A percentile compares a stretch with the other conserved stretches of the same genome.
Evolutionary conservation across 23 tunicate genomes (phyloP).

Genomic region (Halocynthia roretzi): DNA sequence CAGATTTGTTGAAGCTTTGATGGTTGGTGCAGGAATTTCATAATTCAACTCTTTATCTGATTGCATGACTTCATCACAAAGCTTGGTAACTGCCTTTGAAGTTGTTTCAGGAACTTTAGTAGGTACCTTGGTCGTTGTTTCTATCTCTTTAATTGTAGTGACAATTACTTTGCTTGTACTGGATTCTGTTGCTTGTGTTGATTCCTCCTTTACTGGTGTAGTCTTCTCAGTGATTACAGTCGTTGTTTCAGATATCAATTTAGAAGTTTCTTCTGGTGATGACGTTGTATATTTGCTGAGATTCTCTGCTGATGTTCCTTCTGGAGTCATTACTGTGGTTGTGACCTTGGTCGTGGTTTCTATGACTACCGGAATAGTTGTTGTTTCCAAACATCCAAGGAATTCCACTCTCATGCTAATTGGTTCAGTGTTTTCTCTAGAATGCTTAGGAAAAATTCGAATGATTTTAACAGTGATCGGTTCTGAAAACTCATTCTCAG

Average conservation of each 20-base stretch:
- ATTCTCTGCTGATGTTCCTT: not conserved
- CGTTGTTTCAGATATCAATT: conserved; percentile 32
- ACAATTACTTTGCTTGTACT: not conserved
- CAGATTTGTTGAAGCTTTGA: not conserved
- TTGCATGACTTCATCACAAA: conserved; percentile 10
- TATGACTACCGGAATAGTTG: conserved; percentile 35
- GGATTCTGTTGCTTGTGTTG: not conserved
- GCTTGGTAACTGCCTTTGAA: conserved; percentile 10
- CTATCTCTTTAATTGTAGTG: not conserved
- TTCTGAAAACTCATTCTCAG: conserved; percentile 9
- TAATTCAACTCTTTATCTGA: not conserved
- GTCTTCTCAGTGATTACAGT: conserved; percentile 52
- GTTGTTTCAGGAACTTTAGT: conserved; percentile 9
- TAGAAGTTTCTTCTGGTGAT: not conserved
- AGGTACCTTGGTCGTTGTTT: not conserved
- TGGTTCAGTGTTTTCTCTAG: not conserved
- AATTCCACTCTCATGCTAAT: conserved; percentile 43
- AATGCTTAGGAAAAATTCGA: conserved; percentile 20
- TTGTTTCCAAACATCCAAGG: conserved; percentile 33
- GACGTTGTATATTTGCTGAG: not conserved
- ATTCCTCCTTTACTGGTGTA: conserved; percentile 26
- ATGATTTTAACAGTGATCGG: conserved; percentile 4
- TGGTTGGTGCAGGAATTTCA: not conserved
- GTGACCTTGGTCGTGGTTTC: conserved; percentile 46
- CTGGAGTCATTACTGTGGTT: not conserved